Evolutionary conservation across 1,140 invertebrate genomes (phyloP), one percentile per base, ranked within the genome.

Genomic region (Drosophila ohnishii): DNA sequence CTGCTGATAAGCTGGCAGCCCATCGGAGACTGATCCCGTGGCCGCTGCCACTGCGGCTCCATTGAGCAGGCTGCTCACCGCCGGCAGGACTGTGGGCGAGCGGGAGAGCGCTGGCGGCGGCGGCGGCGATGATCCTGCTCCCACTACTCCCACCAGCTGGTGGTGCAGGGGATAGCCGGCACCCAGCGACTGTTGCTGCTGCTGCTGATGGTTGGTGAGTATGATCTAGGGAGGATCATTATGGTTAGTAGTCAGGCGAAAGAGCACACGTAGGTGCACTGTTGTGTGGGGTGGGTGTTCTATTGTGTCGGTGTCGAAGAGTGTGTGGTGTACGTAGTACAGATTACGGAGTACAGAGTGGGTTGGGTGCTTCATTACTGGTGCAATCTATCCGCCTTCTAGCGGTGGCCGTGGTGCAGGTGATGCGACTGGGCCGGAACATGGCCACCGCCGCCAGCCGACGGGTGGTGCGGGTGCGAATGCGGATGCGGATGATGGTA

Each of bases 401-500:
- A 78, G 80, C 84, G 89, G 72, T 89, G 84, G 61, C 83, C 80
- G 62, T 73, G 80, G 76, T 90, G 76, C 77, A 82, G 80, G 62
- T 87, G 87, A 47, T 86, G 79, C 56, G 79, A 65, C 69, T 83
- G 71, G 50, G 65, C 66, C 70, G 84, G 40, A 59, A 71, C 56
- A 58, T 69, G 61, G 72, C 61, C 47, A 61, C 59, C 50, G 80
- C 75, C 75, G 71, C 59, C 65, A 63, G 82, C 81, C 71, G 81
- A 35, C 58, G 63, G 40, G 62, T 90, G 86, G 58, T 84, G 76
- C 62, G 76, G 61, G 71, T 88, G 85, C 40, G 75, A 75, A 50
- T 81, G 79, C 37, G 74, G 67, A 64, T 81, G 86, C 62, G 78
- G 71, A 66, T 90, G 87, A 83, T 91, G 89, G 74, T 91, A 92